A percentile compares a stretch with the other conserved stretches of the same genome.
Evolutionary conservation across 2,113 vertebrate species (phyloP).

Genomic region (Xyrauchen texanus): DNA sequence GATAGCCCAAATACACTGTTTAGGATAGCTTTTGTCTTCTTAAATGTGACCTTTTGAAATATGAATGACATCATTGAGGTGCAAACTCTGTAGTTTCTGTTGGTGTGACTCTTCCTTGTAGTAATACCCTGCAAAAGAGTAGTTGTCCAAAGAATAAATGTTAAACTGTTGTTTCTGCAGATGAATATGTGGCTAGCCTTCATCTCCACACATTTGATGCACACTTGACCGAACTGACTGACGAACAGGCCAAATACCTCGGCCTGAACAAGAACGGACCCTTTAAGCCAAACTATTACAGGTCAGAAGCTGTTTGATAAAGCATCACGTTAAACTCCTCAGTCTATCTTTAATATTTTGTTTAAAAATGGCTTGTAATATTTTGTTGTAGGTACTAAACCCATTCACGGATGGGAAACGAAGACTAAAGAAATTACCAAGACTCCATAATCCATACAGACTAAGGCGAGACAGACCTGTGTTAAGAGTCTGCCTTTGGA

Average conservation of each 20-base stretch:
- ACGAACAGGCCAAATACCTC: conserved; percentile 97
- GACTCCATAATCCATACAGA: conserved; percentile 65
- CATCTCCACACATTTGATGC: conserved; percentile 98
- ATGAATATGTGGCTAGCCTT: conserved; percentile 97
- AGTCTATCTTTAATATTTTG: background rate
- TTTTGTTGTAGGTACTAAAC: conserved; percentile 81
- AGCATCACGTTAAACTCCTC: background rate
- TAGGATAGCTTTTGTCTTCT: too few relatives aligned
- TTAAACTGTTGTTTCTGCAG: conserved; percentile 65
- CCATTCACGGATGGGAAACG: conserved; percentile 41
- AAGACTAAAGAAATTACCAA: conserved; percentile 59
- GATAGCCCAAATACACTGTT: too few relatives aligned
- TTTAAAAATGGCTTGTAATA: background rate
- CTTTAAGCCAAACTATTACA: conserved; percentile 99
- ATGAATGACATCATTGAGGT: too few relatives aligned
- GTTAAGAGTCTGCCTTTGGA: conserved; percentile 69
- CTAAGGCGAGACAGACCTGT: conserved; percentile 52
- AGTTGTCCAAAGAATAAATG: background rate
- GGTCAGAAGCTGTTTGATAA: conserved; percentile 68
- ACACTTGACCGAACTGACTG: conserved; percentile 92
- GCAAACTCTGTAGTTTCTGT: too few relatives aligned
- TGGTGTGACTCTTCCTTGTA: too few relatives aligned
- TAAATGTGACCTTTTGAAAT: too few relatives aligned
- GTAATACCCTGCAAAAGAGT: background rate
- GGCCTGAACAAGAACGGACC: conserved; percentile 98